These are phyloP conservation scores for Octonoba sinensis DNA, from an alignment of 2,888 invertebrate genomes.

Conservation along the genomic window DNA sequence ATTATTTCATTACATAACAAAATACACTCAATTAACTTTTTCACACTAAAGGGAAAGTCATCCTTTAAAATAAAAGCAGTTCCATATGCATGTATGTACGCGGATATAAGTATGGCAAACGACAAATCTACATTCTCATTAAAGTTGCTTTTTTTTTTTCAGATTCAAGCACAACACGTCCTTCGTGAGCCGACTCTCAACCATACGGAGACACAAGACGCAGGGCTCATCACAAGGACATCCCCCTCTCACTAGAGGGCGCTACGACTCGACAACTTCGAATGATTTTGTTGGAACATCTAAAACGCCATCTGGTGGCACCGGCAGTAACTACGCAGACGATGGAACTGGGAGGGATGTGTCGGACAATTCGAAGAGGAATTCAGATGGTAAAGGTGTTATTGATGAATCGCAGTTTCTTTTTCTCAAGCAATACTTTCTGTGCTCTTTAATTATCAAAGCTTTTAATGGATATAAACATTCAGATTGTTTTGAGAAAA, in stretches of 20 bases:
- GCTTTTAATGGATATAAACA: too few relatives aligned
- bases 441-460: too few relatives aligned
- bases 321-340: constrained; percentile 80
- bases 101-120: too few relatives aligned
- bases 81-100: too few relatives aligned
- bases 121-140: too few relatives aligned
- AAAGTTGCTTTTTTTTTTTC: background rate
- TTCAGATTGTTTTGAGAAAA: too few relatives aligned
- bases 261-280: constrained; percentile 66
- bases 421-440: background rate
- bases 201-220: constrained; percentile 78
- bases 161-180: constrained; percentile 95
- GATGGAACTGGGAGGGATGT: constrained; percentile 79
- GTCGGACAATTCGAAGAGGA: constrained; percentile 83
- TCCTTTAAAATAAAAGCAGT: too few relatives aligned
- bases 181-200: constrained; percentile 90
- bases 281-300: constrained; percentile 70
- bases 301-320: constrained; percentile 68
- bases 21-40: too few relatives aligned
- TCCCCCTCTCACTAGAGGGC: constrained; percentile 78
- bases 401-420: background rate
- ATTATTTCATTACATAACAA: too few relatives aligned
- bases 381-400: constrained; percentile 81
- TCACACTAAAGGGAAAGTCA: too few relatives aligned
- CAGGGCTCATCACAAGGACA: constrained; percentile 71